These are phyloP conservation scores for Rhagoletis zephyria DNA, from an alignment of 1,140 invertebrate genomes.

Conservation along the genomic window DNA sequence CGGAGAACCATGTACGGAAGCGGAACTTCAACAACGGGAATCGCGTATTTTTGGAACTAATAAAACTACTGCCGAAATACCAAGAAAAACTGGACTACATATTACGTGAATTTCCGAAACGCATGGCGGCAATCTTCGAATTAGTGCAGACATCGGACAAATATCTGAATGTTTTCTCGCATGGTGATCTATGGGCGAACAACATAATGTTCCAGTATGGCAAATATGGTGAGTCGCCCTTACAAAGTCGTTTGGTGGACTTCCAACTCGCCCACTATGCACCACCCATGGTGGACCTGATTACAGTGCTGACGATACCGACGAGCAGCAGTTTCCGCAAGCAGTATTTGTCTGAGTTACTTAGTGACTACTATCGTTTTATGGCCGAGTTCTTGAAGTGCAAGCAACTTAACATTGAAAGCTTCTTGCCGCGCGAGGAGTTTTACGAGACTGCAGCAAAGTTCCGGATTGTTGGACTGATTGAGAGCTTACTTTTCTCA, in stretches of 20 bases:
- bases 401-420: constrained; percentile 68
- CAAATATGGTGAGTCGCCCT: constrained; percentile 65
- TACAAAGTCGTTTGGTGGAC: constrained; percentile 77
- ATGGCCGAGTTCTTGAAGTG: constrained; percentile 71
- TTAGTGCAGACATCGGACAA: constrained; percentile 74
- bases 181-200: constrained; percentile 79
- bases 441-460: constrained; percentile 73
- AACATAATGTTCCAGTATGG: constrained; percentile 78
- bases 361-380: constrained; percentile 75
- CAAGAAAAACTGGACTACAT: constrained; percentile 66
- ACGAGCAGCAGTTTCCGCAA: constrained; percentile 73
- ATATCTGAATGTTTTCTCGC: constrained; percentile 76
- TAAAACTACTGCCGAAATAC: constrained; percentile 72
- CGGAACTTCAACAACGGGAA: constrained; percentile 74
- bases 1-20: constrained; percentile 66
- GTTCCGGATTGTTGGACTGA: constrained; percentile 74
- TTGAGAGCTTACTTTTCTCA: constrained; percentile 75
- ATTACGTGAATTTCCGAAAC: constrained; percentile 65
- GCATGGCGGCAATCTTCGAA: constrained; percentile 73
- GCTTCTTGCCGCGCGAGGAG: constrained; percentile 70
- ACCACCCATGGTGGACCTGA: constrained; percentile 75
- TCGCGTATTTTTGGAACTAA: constrained; percentile 73
- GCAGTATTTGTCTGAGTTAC: constrained; percentile 71
- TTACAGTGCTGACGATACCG: constrained; percentile 75
- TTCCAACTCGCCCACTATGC: constrained; percentile 78